Percentiles rank a stretch among this genome's conserved stretches.
phyloP scores from a whole-genome alignment of 2,797 vertebrate genomes.

The Muscicapa striata region DNA sequence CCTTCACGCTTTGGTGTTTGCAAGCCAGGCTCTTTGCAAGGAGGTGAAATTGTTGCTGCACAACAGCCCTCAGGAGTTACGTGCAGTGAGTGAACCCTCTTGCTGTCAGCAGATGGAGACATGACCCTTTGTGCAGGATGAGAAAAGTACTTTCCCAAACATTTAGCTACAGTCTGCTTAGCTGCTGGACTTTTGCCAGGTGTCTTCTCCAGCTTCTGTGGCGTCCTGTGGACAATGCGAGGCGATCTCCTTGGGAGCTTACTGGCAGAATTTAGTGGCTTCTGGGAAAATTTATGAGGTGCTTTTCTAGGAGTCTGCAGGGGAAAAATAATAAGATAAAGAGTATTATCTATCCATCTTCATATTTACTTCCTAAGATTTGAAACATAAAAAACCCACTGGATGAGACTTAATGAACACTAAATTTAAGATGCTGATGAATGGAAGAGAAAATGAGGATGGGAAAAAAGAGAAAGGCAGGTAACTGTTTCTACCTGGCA shows the following conservation, averaged over 20 bases:
- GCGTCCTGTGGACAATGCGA: not conserved
- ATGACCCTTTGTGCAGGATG: conserved; percentile 38
- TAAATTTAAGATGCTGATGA: not conserved
- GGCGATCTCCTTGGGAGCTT: conserved; percentile 43
- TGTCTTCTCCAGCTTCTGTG: conserved; percentile 23
- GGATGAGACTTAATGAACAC: not conserved
- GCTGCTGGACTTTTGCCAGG: conserved; percentile 32
- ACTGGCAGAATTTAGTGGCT: conserved; percentile 21
- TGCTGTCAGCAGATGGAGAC: conserved; percentile 70
- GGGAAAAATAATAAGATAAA: not conserved
- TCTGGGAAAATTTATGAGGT: conserved; percentile 30
- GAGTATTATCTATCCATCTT: not conserved
- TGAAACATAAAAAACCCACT: not conserved
- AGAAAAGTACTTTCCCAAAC: conserved; percentile 48
- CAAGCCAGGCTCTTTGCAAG: conserved; percentile 54
- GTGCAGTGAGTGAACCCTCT: conserved; percentile 2
- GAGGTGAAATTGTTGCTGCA: conserved; percentile 64
- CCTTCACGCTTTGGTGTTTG: not conserved
- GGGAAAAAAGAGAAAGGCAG: not conserved
- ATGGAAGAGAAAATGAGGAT: not conserved
- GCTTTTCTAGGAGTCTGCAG: conserved; percentile 80
- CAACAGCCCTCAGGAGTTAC: conserved; percentile 69
- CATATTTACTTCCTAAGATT: not conserved
- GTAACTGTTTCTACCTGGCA: conserved; percentile 80
- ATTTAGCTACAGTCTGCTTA: conserved; percentile 38